These are phyloP conservation scores for Bryconaethiops microstoma DNA, from an alignment of 2,797 vertebrate genomes.

Conservation along the genomic window DNA sequence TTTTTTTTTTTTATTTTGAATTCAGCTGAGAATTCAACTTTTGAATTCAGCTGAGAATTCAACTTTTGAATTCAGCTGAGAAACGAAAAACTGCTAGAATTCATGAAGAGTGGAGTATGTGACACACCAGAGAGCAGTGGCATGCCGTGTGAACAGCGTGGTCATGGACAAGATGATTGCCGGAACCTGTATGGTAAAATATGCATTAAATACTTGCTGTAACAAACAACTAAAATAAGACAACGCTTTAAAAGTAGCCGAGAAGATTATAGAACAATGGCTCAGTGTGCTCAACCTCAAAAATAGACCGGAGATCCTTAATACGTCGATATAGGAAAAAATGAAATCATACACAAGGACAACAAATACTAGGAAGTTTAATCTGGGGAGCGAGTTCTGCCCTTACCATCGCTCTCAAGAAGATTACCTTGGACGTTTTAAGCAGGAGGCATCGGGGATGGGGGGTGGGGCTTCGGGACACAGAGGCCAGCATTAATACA, in stretches of 20 bases:
- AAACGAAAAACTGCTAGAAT: too few species aligned
- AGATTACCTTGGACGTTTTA: slow-evolving; percentile 55
- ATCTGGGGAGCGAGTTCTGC: slow-evolving; percentile 35
- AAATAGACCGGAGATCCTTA: slow-evolving; percentile 16
- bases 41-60: too few species aligned
- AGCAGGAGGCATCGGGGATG: slow-evolving; percentile 64
- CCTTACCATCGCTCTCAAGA: slow-evolving; percentile 53
- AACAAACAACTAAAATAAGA: slow-evolving; percentile 23
- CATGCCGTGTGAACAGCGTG: background rate
- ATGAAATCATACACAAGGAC: slow-evolving; percentile 36
- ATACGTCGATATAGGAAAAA: background rate
- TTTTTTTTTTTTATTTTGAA: too few species aligned
- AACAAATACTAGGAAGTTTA: slow-evolving; percentile 21
- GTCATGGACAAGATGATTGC: background rate
- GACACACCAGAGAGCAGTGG: too few species aligned
- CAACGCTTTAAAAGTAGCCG: slow-evolving; percentile 64
- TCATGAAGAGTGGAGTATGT: too few species aligned
- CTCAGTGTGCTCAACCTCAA: background rate
- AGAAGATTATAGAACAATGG: slow-evolving; percentile 67
- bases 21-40: too few species aligned
- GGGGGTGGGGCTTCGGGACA: slow-evolving; percentile 68
- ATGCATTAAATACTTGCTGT: background rate
- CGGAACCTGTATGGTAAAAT: background rate
- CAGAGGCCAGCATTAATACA: slow-evolving; percentile 76
- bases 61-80: too few species aligned